These are phyloP conservation scores for Cacoxenus indagator DNA, from an alignment of 2,888 invertebrate species.

Conservation along the genomic window DNA sequence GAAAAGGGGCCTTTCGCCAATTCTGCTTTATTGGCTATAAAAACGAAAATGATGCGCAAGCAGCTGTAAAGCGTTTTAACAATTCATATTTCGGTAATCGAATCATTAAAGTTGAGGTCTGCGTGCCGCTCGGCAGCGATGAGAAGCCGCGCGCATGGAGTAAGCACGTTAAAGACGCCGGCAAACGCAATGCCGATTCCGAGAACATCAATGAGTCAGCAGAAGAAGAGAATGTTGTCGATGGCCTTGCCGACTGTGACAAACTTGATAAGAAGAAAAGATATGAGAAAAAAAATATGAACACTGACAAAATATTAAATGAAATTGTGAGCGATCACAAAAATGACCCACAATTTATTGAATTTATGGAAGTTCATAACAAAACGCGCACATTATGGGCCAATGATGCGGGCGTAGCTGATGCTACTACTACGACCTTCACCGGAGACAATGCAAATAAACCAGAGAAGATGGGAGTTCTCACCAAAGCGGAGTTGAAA, in stretches of 20 bases:
- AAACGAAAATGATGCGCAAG: slow-evolving; percentile 82
- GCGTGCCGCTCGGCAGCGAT: slow-evolving; percentile 78
- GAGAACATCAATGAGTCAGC: slow-evolving; percentile 79
- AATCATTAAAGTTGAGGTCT: slow-evolving; percentile 84
- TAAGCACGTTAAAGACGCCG: slow-evolving; percentile 88
- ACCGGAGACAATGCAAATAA: neutral
- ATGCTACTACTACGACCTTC: slow-evolving; percentile 34
- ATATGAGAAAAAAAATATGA: slow-evolving; percentile 63
- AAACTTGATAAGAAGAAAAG: too few relatives aligned
- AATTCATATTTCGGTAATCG: slow-evolving; percentile 90
- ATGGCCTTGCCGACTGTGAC: slow-evolving; percentile 69
- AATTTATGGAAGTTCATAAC: slow-evolving; percentile 89
- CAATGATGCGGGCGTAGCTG: slow-evolving; percentile 71
- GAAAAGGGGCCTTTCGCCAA: slow-evolving; percentile 90
- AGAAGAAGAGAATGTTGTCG: slow-evolving; percentile 71
- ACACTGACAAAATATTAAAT: too few relatives aligned
- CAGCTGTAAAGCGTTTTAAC: slow-evolving; percentile 84
- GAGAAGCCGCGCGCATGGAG: slow-evolving; percentile 93
- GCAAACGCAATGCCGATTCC: slow-evolving; percentile 73
- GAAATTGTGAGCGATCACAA: slow-evolving; percentile 83
- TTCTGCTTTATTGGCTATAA: slow-evolving; percentile 96
- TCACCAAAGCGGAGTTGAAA: slow-evolving; percentile 64
- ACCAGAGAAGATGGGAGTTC: slow-evolving; percentile 34
- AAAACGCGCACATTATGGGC: slow-evolving; percentile 73
- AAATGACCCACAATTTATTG: slow-evolving; percentile 89